These are phyloP conservation scores for Hyles vespertilio DNA, from an alignment of 1,140 invertebrate species.

Conservation along the genomic window DNA sequence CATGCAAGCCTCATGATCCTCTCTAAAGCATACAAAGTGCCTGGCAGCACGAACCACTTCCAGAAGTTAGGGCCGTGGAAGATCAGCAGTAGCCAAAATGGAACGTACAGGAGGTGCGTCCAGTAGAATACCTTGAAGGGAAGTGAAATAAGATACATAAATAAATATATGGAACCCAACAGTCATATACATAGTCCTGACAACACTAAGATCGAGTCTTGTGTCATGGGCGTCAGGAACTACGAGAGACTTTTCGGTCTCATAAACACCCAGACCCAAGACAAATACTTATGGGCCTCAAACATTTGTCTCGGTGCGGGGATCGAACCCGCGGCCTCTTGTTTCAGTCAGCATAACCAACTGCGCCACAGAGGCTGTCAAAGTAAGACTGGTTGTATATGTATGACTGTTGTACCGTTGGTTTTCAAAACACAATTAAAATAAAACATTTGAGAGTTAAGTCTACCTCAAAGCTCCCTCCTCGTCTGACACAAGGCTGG, in stretches of 20 bases:
- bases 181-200: too few species aligned
- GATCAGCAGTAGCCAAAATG: slow-evolving; percentile 91
- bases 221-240: too few species aligned
- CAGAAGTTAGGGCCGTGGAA: slow-evolving; percentile 95
- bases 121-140: slow-evolving; percentile 91
- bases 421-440: neutral
- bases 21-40: slow-evolving; percentile 88
- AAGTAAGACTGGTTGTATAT: neutral
- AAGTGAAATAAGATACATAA: neutral
- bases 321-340: too few species aligned
- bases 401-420: neutral
- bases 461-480: slow-evolving; percentile 93
- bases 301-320: too few species aligned
- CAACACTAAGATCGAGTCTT: too few species aligned
- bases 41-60: slow-evolving; percentile 95
- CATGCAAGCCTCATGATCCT: slow-evolving; percentile 79
- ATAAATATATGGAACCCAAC: too few species aligned
- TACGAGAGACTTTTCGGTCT: too few species aligned
- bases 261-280: too few species aligned
- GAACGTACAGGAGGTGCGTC: slow-evolving; percentile 93
- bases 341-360: too few species aligned
- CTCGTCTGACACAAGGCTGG: slow-evolving; percentile 89
- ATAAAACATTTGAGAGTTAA: neutral
- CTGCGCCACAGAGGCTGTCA: too few species aligned
- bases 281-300: too few species aligned